Evolutionary conservation across 2,888 invertebrate species (phyloP), one percentile per base, ranked within the genome.

Genomic region (Heteromurus nitidus): DNA sequence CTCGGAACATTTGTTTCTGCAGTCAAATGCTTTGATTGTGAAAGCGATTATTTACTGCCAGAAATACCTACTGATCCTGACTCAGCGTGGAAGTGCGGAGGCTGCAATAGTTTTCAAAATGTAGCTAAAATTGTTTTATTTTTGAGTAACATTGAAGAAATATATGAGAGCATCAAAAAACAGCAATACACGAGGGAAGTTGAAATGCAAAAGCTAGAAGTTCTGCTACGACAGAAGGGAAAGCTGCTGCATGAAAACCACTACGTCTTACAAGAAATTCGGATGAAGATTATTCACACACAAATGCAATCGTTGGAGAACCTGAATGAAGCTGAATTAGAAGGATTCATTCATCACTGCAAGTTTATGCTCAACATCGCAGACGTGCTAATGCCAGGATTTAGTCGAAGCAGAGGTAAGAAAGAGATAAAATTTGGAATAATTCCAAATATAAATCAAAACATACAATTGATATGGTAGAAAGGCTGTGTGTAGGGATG

Each of bases 21-120:
- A n/a, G 58, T 86, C 18, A 85, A 82, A 64, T 86, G 86, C 36
- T 79, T 79, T 55, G 47, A 67, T 11, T 84, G 85, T 31, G 58
- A 74, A 22, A 24, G 31, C 1, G 82, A 75, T 26, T 85, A 70
- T 53, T 31, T 83, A 3, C 81, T 85, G 5, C 84, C 86, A 2
- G 31, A 73, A 13, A 26, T 64, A 31, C 79, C 86, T 1, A 69
- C 77, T 3, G 50, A 81, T 60, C 79, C 80, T 7, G 82, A 82
- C 16, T 83, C 83, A 2, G 13, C 36, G 9, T 86, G 86, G 86
- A 60, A 44, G 50, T 86, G 86, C 36, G 20, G 24, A 9, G 68
- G 64, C 24, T 84, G 84, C 60, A 62, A 26, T 16, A 50, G 55
- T 58, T 28, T 55, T 11, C 69, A 77, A 42, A 31, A 22, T 11